These are phyloP conservation scores for Acanthopleura granulata DNA, from an alignment of 2,888 invertebrate genomes.

Conservation along the genomic window DNA sequence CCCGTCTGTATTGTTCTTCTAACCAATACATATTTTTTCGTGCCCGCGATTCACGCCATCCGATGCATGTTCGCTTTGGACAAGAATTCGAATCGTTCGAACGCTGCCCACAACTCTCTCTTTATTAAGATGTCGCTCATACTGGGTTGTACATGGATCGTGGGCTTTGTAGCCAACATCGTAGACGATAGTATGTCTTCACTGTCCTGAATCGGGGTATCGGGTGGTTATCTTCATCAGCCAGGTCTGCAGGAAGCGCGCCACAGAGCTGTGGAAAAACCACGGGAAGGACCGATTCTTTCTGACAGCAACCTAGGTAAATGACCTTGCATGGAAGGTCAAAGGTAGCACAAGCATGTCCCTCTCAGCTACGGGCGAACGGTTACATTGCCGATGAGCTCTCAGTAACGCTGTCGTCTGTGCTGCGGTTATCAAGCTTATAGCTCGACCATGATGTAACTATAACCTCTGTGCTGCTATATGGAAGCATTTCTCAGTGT, in stretches of 20 bases:
- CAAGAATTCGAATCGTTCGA: neutral
- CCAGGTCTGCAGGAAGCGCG: neutral
- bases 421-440: too few species aligned
- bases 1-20: neutral
- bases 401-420: too few species aligned
- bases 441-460: too few species aligned
- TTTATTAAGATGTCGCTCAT: conserved; percentile 4
- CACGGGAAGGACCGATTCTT: too few species aligned
- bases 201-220: neutral
- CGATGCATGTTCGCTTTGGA: neutral
- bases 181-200: neutral
- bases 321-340: too few species aligned
- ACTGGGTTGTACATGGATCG: neutral
- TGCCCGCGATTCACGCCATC: neutral
- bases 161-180: neutral
- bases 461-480: too few species aligned
- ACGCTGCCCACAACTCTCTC: neutral
- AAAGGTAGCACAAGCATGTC: too few species aligned
- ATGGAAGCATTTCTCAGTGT: too few species aligned
- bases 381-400: too few species aligned
- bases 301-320: too few species aligned
- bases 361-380: too few species aligned
- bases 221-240: neutral
- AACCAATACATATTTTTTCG: neutral
- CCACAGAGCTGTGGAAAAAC: too few species aligned